Conservation (phyloP, 2,113 vertebrate genomes). For the Formicarius rufipectus region DNA sequence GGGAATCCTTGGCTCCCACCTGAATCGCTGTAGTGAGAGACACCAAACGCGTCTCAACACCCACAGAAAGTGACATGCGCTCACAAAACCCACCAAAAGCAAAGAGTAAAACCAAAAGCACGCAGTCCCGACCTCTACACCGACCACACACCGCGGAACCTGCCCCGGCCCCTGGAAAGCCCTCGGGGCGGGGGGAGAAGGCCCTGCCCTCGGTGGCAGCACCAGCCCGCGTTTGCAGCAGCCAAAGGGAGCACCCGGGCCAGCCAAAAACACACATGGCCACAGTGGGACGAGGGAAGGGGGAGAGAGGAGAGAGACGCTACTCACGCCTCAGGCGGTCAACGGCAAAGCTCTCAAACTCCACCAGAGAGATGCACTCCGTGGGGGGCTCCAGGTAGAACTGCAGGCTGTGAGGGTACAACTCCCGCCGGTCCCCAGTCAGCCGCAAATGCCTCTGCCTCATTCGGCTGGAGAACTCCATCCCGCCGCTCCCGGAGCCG, state of each 20-base stretch:
- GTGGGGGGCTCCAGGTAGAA: constrained; percentile 89
- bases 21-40: not conserved
- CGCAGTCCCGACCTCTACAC: not conserved
- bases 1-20: not conserved
- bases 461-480: constrained; percentile 64
- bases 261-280: not conserved
- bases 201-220: too few relatives aligned
- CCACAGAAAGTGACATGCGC: rapidly evolving
- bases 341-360: constrained; percentile 91
- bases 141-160: rapidly evolving
- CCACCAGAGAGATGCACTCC: constrained; percentile 86
- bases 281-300: rapidly evolving
- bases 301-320: not conserved
- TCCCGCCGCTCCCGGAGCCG: not conserved
- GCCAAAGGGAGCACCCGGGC: not conserved
- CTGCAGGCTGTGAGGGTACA: constrained; percentile 86
- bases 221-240: too few relatives aligned
- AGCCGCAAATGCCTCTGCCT: constrained; percentile 25
- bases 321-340: constrained; percentile 90
- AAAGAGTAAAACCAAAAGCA: rapidly evolving
- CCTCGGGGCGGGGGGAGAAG: too few relatives aligned
- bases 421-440: constrained; percentile 46
- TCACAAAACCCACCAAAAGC: rapidly evolving
- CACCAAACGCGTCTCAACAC: rapidly evolving
- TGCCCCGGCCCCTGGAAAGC: not conserved